These are phyloP conservation scores for Coracopsis vasa DNA, from an alignment of 2,113 vertebrate genomes.

Conservation along the genomic window DNA sequence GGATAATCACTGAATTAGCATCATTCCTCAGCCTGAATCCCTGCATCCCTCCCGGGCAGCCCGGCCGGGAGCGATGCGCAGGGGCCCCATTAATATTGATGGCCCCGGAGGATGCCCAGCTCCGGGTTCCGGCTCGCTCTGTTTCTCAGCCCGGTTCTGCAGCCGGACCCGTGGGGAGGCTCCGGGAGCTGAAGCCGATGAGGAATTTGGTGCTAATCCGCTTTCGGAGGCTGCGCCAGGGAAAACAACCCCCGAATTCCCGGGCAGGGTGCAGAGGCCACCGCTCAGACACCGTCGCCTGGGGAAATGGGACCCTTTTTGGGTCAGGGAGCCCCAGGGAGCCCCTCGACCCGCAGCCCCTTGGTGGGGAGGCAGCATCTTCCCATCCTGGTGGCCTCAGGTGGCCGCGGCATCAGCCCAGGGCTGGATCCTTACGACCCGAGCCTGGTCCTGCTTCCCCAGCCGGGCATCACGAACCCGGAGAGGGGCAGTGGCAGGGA, in stretches of 20 bases:
- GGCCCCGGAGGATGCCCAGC: background rate
- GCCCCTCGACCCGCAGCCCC: background rate
- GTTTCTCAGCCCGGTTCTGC: background rate
- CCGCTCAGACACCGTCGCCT: rapidly evolving
- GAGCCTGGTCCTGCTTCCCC: background rate
- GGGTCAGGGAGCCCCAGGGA: background rate
- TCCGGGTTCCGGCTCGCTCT: background rate
- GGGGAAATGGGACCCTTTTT: too few species aligned
- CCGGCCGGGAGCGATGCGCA: background rate
- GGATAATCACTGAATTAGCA: background rate
- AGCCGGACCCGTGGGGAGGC: rapidly evolving
- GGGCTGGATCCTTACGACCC: background rate
- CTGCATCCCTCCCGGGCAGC: background rate
- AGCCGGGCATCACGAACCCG: rapidly evolving
- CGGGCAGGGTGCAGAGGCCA: rapidly evolving
- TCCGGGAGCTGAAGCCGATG: background rate
- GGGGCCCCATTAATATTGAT: background rate
- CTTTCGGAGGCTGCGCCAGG: rapidly evolving
- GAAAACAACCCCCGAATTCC: background rate
- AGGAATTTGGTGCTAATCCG: background rate
- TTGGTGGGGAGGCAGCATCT: rapidly evolving
- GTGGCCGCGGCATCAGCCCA: rapidly evolving
- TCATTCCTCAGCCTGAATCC: background rate
- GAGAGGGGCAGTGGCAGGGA: rapidly evolving
- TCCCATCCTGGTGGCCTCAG: background rate